These are phyloP conservation scores for Megaceryle maxima DNA, from an alignment of 2,113 vertebrate species.

Conservation along the genomic window DNA sequence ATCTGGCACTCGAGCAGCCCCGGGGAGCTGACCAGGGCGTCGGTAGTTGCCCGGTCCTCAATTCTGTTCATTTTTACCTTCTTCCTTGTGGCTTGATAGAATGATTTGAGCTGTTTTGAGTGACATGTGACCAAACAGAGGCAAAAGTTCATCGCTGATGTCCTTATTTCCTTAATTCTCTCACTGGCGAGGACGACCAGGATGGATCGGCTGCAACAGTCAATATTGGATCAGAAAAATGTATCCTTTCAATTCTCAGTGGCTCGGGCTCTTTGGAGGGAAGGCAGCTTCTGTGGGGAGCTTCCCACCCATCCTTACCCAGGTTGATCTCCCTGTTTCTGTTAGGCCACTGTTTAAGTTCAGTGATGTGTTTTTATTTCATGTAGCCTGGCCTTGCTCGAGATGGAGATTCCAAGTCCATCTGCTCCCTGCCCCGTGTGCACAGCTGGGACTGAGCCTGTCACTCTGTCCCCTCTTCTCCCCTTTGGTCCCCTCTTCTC, in stretches of 20 bases:
- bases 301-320: background rate
- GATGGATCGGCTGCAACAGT: background rate
- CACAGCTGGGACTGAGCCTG: background rate
- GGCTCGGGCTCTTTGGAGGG: background rate
- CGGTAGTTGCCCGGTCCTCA: background rate
- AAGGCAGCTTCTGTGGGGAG: background rate
- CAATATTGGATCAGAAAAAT: conserved; percentile 68
- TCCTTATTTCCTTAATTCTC: conserved; percentile 64
- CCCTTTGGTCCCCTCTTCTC: too few species aligned
- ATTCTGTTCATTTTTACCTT: background rate
- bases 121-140: background rate
- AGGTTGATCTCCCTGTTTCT: background rate
- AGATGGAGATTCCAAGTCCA: background rate
- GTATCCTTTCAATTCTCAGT: conserved; percentile 75
- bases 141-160: background rate
- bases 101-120: background rate
- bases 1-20: background rate
- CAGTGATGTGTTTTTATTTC: background rate
- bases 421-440: background rate
- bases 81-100: background rate
- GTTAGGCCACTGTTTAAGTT: background rate
- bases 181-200: conserved; percentile 72
- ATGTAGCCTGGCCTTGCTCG: background rate
- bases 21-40: background rate
- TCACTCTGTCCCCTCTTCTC: background rate